phyloP scores from a whole-genome alignment of 92 coral and sea anemone genomes.

The Phenganax marumi region DNA sequence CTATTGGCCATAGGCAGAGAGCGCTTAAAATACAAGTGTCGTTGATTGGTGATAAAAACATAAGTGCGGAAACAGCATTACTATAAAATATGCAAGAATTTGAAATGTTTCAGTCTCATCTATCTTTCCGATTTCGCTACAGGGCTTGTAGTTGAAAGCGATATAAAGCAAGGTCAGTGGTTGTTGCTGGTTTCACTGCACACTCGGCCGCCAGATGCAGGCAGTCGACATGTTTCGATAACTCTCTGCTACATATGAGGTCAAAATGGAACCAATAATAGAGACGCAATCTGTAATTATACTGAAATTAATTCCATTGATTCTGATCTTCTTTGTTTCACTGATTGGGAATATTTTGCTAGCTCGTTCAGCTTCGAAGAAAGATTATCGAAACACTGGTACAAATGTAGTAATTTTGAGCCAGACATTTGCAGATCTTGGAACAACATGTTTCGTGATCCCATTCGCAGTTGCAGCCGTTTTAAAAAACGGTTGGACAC shows the following conservation, averaged over 20 bases:
- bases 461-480: slow-evolving; percentile 67
- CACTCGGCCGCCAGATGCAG: no score
- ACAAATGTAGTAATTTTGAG: slow-evolving; percentile 66
- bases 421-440: slow-evolving; percentile 69
- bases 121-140: background rate
- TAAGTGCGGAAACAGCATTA: slow-evolving; percentile 1
- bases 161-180: background rate
- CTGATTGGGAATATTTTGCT: slow-evolving; percentile 55
- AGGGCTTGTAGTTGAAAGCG: background rate
- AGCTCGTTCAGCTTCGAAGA: slow-evolving; percentile 47
- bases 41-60: background rate
- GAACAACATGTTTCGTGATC: slow-evolving; percentile 64
- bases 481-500: slow-evolving; percentile 61
- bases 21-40: background rate
- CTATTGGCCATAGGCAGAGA: background rate
- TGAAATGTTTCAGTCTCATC: background rate
- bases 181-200: no score
- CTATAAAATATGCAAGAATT: slow-evolving; percentile 15
- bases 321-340: slow-evolving; percentile 59
- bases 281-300: background rate
- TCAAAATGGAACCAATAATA: background rate
- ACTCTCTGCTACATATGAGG: no score
- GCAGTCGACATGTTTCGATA: no score
- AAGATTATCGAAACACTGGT: slow-evolving; percentile 63
- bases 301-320: slow-evolving; percentile 56